Evolutionary conservation across 2,797 vertebrate genomes (phyloP).

Genomic region (Paramormyrops hopkinsi): DNA sequence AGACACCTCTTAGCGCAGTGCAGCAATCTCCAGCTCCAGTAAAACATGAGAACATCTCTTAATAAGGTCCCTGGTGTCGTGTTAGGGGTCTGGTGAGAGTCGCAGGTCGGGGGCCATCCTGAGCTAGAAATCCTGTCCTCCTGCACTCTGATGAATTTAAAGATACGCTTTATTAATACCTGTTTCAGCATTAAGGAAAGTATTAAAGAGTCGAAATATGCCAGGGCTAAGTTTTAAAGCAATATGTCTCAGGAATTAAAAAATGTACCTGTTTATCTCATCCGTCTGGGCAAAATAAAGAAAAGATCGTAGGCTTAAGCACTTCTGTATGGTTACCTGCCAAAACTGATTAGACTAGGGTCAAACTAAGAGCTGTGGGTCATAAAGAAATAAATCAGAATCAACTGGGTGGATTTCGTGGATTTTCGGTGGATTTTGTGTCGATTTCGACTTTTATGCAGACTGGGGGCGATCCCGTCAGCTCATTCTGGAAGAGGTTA

Average conservation of each 20-base stretch:
- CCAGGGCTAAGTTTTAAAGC: constrained; percentile 29
- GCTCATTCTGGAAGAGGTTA: constrained; percentile 36
- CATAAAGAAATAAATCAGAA: constrained; percentile 37
- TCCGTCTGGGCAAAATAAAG: constrained; percentile 32
- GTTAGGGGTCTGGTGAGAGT: constrained; percentile 16
- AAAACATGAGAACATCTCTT: constrained; percentile 25
- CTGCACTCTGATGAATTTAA: constrained; percentile 16
- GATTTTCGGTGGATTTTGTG: too few relatives aligned
- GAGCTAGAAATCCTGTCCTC: constrained; percentile 32
- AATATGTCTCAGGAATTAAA: constrained; percentile 27
- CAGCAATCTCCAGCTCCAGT: constrained; percentile 14
- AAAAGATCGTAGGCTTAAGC: constrained; percentile 36
- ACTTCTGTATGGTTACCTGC: constrained; percentile 44
- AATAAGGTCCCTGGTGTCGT: constrained; percentile 30
- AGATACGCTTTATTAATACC: constrained; percentile 34
- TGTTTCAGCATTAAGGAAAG: constrained; percentile 31
- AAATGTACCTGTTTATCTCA: constrained; percentile 29
- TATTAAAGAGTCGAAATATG: constrained; percentile 36
- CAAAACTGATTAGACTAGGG: constrained; percentile 35
- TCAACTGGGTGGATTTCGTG: constrained; percentile 29
- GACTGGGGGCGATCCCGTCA: constrained; percentile 18
- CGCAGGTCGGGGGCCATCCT: constrained; percentile 30
- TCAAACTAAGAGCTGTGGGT: constrained; percentile 9
- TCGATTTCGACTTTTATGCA: constrained; percentile 38
- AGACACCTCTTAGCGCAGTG: constrained; percentile 20